Conservation (phyloP, 64 coral and sea anemone genomes). For the Montipora cactus region DNA sequence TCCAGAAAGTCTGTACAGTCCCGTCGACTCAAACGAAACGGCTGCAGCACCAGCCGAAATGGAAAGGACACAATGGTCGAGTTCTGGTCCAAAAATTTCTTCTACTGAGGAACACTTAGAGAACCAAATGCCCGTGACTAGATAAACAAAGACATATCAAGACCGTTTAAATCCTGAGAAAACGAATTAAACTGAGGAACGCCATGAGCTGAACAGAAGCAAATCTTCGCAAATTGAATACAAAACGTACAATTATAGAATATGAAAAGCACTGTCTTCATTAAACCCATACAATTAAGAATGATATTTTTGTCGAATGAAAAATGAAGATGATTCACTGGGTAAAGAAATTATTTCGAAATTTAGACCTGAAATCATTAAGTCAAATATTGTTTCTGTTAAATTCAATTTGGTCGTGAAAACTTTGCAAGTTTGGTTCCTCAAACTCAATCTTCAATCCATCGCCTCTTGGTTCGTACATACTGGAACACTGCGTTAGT, state of each 20-base stretch:
- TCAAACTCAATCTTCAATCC: background rate
- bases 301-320: slow-evolving; percentile 20
- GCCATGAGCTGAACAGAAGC: background rate
- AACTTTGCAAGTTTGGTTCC: background rate
- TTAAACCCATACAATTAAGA: background rate
- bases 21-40: background rate
- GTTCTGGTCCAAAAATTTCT: background rate
- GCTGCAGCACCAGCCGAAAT: too few relatives aligned
- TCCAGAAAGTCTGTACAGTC: background rate
- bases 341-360: slow-evolving; percentile 6
- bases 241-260: background rate
- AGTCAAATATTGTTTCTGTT: slow-evolving; percentile 18
- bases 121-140: background rate
- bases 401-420: background rate
- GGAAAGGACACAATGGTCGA: too few relatives aligned
- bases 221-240: background rate
- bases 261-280: background rate
- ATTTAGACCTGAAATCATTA: background rate
- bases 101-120: background rate
- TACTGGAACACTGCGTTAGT: background rate
- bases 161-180: background rate
- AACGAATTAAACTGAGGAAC: too few relatives aligned
- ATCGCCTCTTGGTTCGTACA: background rate
- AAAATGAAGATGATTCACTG: background rate
- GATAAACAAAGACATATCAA: background rate